These are phyloP conservation scores for Microcebus murinus DNA, from an alignment of 2,113 vertebrate species.

Conservation along the genomic window DNA sequence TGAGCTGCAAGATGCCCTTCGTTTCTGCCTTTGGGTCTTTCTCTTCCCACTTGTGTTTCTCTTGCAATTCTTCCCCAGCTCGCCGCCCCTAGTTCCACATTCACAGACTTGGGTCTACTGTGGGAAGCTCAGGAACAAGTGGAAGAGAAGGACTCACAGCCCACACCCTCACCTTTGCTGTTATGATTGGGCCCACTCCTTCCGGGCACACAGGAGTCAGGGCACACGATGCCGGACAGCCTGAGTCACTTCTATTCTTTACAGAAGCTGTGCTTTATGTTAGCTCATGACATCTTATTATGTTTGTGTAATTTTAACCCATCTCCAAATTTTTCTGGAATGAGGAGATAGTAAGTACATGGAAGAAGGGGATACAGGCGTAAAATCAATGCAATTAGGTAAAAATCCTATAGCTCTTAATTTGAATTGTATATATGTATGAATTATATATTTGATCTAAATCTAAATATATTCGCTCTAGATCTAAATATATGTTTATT, in stretches of 20 bases:
- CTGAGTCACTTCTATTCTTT: background rate
- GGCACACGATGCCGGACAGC: background rate
- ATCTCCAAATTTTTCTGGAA: background rate
- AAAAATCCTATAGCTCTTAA: background rate
- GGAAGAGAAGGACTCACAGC: background rate
- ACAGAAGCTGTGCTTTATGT: background rate
- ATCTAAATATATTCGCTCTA: background rate
- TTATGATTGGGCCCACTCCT: background rate
- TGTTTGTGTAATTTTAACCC: background rate
- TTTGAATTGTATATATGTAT: background rate
- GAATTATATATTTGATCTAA: background rate
- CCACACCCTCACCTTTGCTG: background rate
- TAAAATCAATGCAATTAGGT: background rate
- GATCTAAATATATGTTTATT: background rate
- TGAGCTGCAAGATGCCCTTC: background rate
- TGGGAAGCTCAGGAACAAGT: background rate
- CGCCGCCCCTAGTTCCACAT: background rate
- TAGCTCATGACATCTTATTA: background rate
- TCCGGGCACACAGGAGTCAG: too few relatives aligned
- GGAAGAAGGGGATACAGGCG: background rate
- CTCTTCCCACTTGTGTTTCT: background rate
- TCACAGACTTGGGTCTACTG: background rate
- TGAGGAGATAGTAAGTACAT: background rate
- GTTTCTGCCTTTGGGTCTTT: background rate
- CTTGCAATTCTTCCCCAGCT: background rate